Base-by-base conservation (phyloP, 2,797 vertebrate genomes). In the Apogon talboti region DNA sequence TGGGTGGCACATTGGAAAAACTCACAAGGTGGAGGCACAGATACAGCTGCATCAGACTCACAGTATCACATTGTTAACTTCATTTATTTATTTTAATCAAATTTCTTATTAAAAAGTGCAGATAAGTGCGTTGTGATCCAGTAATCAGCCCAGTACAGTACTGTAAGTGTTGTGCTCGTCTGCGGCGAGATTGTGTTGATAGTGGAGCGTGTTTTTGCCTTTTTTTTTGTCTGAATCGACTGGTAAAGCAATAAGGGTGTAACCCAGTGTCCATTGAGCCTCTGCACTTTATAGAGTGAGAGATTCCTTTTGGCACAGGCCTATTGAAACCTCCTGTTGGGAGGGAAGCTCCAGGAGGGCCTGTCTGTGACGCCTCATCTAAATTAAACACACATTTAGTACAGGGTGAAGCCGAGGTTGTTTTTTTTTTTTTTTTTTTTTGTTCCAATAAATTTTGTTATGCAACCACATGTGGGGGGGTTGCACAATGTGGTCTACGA, bases 301-400 rank as follows among this genome's bases (percentile, higher is more conserved):
- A 74, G 63, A 82, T 66, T 80, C 76, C 68, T 76, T 35, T 47
- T 48, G 66, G 60, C 69, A 71, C 56, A 19, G 24, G 63, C 78
- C 63, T 59, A 42, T 71, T 75, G 68, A 75, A 80, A 81, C 64
- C 57, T 71, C 60, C 47, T 46, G 59, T 64, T 9, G 79, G 46
- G 55, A 67, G 77, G 68, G 59, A 67, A 66, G 58, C 57, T 76
- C 46, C 64, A 54, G 45, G 76, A 72, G 78, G 61, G 64, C 52
- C 56, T 64, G 63, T 71, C 59, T 51, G 57, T 30, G 51, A 71
- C 41, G 44, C 81, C 69, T 62, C 5, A 2, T 63, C 70, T 61
- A 77, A 83, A 87, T 87, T 62, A 74, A 87, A 87, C 51, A 62
- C 84, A 86, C 66, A 81, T 87, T 83, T 53, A 13, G 40, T 57